phyloP scores from a whole-genome alignment of 2,797 vertebrate species.

The Lindbergichthys nudifrons region DNA sequence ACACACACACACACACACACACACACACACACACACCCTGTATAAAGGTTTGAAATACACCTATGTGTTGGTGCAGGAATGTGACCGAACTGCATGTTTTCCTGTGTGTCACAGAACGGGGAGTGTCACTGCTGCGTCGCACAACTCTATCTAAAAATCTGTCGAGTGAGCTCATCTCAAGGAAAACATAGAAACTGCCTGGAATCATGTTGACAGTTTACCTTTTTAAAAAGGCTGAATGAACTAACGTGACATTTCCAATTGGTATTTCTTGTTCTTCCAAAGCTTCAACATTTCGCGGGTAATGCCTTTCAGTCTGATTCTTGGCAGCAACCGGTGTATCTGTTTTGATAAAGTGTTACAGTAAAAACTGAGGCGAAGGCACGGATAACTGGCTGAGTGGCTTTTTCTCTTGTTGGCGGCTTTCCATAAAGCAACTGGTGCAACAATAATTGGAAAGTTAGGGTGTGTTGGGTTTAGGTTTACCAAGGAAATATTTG shows the following conservation, averaged over 20 bases:
- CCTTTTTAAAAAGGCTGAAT: background rate
- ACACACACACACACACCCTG: conserved; percentile 12
- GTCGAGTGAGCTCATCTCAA: background rate
- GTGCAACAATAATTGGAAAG: background rate
- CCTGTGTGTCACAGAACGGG: conserved; percentile 29
- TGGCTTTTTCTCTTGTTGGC: background rate
- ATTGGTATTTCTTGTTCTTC: background rate
- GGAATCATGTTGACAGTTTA: conserved; percentile 1
- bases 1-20: conserved; percentile 16
- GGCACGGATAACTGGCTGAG: conserved; percentile 1
- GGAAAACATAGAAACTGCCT: background rate
- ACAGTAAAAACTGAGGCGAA: background rate
- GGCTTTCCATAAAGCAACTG: background rate
- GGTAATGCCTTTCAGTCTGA: background rate
- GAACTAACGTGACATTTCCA: background rate
- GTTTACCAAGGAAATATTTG: conserved; percentile 10
- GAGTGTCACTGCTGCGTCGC: conserved; percentile 43
- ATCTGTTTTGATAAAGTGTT: background rate
- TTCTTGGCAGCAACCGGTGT: background rate
- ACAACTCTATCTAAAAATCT: conserved; percentile 19
- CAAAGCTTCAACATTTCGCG: background rate
- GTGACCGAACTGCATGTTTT: conserved; percentile 61
- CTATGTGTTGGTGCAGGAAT: conserved; percentile 66
- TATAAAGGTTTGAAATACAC: no score
- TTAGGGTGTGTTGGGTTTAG: conserved; percentile 8